Evolutionary conservation across 2,888 invertebrate species (phyloP), one percentile per base, ranked within the genome.

Genomic region (Abrostola tripartita): DNA sequence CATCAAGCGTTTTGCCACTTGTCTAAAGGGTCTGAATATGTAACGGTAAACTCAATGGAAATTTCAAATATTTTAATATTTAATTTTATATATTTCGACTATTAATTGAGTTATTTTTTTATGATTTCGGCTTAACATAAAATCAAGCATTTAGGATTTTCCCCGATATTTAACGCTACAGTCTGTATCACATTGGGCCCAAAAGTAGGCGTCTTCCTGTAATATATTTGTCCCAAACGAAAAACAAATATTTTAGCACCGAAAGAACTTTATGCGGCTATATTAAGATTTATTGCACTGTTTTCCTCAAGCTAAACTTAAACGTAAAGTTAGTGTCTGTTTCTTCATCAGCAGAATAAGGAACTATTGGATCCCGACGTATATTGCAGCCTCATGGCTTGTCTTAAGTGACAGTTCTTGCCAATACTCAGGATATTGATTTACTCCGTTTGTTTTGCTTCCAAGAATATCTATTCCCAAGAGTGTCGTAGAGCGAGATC

Each of bases 261-360:
- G 9, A 47, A 47, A 47, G 67, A 62, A 61, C 64, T 68, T 59
- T 52, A 57, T 78, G 61, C 40, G 35, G 12, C 58, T 2, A 74
- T 71, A 76, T 76, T 66, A 72, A 69, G 75, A 76, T 76, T 72
- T 75, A 76, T 68, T 36, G 49, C 35, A 47, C 24, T 44, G 36
- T 62, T 65, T 69, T 52, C 61, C 66, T 56, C 59, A 62, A 54
- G 61, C 53, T 57, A 68, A 59, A 59, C 62, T 68, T 71, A 54
- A 61, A 74, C 59, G 60, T 66, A 37, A 44, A 62, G 49, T 60
- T 50, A 40, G 44, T n/a, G 35, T 56, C 37, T 6, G 38, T 66
- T 78, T 74, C 65, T 60, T 56, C 52, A 61, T 72, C 69, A 74
- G 52, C 9, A 37, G 61, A 55, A 47, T 58, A 55, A 38, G 58